These are phyloP conservation scores for Falco novaeseelandiae DNA, from an alignment of 2,797 vertebrate genomes.

Conservation along the genomic window DNA sequence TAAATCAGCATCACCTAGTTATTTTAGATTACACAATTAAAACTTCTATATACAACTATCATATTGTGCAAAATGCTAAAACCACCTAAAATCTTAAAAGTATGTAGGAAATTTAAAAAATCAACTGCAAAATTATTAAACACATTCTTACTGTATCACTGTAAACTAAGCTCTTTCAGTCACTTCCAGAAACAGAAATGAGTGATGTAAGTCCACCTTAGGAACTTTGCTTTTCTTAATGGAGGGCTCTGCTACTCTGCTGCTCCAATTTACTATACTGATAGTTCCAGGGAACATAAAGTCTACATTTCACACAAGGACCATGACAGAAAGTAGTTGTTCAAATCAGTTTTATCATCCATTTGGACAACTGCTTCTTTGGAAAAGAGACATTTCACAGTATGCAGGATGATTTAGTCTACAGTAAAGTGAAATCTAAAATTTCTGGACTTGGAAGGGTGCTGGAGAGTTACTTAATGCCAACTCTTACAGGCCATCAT, in stretches of 20 bases:
- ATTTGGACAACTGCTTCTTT: background rate
- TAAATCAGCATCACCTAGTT: background rate
- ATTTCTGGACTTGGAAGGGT: background rate
- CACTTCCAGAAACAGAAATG: background rate
- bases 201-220: background rate
- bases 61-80: background rate
- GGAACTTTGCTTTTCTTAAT: background rate
- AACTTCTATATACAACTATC: background rate
- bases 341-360: background rate
- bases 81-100: background rate
- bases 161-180: background rate
- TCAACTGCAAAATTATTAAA: background rate
- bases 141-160: background rate
- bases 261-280: background rate
- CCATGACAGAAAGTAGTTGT: background rate
- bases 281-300: background rate
- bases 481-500: background rate
- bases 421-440: background rate
- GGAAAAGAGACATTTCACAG: background rate
- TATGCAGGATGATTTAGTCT: background rate
- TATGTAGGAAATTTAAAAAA: background rate
- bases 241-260: background rate
- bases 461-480: background rate
- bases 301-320: background rate
- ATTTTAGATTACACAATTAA: background rate